A percentile compares a stretch with the other conserved stretches of the same genome.
Conservation (phyloP, 2,888 invertebrate genomes). For the Parnassius glacialis region DNA sequence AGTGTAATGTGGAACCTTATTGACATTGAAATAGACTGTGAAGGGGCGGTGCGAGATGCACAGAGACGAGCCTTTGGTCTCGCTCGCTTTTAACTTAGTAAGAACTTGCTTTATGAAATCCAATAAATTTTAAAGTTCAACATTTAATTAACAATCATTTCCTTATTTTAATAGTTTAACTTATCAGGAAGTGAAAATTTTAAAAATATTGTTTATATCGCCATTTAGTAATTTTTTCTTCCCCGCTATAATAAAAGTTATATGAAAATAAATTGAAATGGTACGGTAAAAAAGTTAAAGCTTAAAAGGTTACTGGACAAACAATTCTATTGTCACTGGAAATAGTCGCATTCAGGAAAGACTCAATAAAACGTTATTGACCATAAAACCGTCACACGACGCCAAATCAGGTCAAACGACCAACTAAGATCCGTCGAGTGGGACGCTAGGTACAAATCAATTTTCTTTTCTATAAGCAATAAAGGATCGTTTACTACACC, state of each 20-base stretch:
- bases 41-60: no score
- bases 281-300: conserved; percentile 29
- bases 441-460: conserved; percentile 34
- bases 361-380: conserved; percentile 49
- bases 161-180: no score
- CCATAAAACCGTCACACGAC: conserved; percentile 48
- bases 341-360: conserved; percentile 36
- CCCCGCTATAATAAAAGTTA: conserved; percentile 23
- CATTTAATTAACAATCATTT: no score
- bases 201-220: conserved; percentile 1
- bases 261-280: conserved; percentile 29
- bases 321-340: conserved; percentile 25
- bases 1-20: no score
- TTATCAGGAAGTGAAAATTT: no score
- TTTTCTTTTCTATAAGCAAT: conserved; percentile 28
- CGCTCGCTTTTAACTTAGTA: no score
- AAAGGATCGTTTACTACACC: conserved; percentile 12
- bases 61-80: no score
- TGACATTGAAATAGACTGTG: no score
- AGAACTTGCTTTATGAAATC: no score
- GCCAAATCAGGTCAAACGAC: conserved; percentile 47
- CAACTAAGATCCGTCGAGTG: conserved; percentile 36
- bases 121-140: no score
- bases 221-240: conserved; percentile 7
- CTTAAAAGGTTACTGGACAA: conserved; percentile 31